These are phyloP conservation scores for Ochropacha duplaris DNA, from an alignment of 2,888 invertebrate genomes.

Conservation along the genomic window DNA sequence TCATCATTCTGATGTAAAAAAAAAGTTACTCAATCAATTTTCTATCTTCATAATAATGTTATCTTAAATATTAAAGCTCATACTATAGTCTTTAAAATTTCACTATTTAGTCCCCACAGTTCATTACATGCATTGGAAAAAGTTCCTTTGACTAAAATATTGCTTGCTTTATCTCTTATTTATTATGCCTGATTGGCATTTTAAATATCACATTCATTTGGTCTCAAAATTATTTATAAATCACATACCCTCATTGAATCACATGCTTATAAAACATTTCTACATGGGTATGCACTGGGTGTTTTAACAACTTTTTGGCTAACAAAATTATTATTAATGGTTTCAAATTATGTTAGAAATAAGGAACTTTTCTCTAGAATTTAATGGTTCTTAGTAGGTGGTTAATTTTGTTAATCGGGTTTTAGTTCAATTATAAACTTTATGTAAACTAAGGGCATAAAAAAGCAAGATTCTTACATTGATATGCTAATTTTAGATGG, in stretches of 20 bases:
- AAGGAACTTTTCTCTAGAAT: conserved; percentile 3
- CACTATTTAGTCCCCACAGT: not conserved
- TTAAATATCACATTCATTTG: not conserved
- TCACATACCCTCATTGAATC: not conserved
- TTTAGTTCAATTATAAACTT: not conserved
- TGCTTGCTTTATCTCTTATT: not conserved
- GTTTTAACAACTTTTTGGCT: not conserved
- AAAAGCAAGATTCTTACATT: too few relatives aligned
- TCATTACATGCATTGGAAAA: not conserved
- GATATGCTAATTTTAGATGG: too few relatives aligned
- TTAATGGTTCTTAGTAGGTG: conserved; percentile 5
- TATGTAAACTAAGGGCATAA: not conserved
- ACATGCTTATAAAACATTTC: too few relatives aligned
- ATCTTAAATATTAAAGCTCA: too few relatives aligned
- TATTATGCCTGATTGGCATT: not conserved
- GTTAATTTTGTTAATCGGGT: not conserved
- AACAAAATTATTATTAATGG: not conserved
- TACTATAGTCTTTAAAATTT: too few relatives aligned
- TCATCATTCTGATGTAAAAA: too few relatives aligned
- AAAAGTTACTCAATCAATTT: too few relatives aligned
- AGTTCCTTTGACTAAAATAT: not conserved
- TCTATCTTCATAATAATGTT: too few relatives aligned
- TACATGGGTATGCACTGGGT: not conserved
- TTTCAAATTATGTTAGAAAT: not conserved
- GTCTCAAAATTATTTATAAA: not conserved